A percentile compares a stretch with the other conserved stretches of the same genome.
Evolutionary conservation across 2,888 invertebrate species (phyloP).

Genomic region (Scrobipalpa atriplicella): DNA sequence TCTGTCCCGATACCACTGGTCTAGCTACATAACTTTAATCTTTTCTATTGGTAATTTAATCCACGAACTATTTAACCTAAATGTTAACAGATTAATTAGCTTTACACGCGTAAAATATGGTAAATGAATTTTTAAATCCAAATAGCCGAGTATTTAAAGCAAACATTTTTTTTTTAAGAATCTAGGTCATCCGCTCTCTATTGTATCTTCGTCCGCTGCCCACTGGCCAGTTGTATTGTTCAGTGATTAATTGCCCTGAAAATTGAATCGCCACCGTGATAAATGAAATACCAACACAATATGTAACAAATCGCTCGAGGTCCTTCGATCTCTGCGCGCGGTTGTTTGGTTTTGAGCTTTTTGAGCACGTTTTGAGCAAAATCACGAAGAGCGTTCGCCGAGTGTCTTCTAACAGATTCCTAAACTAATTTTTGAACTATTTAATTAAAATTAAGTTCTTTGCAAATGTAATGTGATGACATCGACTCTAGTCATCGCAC

Average conservation of each 20-base stretch:
- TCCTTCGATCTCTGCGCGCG: background rate
- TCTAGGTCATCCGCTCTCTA: constrained; percentile 21
- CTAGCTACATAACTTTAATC: too few relatives aligned
- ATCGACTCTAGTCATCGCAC: too few relatives aligned
- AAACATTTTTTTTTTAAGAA: constrained; percentile 4
- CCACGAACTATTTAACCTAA: too few relatives aligned
- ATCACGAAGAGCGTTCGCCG: background rate
- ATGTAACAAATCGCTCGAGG: constrained; percentile 34
- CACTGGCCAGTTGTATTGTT: constrained; percentile 48
- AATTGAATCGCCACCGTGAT: constrained; percentile 63
- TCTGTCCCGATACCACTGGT: too few relatives aligned
- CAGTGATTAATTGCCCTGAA: constrained; percentile 62
- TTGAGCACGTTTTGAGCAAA: background rate
- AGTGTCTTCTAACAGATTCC: too few relatives aligned
- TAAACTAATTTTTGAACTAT: too few relatives aligned
- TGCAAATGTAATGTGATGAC: too few relatives aligned
- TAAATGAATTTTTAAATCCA: too few relatives aligned
- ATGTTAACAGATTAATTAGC: too few relatives aligned
- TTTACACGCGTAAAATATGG: too few relatives aligned
- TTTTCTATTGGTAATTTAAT: too few relatives aligned
- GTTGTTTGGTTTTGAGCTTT: background rate
- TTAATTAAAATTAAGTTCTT: too few relatives aligned
- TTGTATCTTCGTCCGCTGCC: constrained; percentile 38
- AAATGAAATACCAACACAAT: constrained; percentile 66
- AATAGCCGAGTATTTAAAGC: background rate